These are phyloP conservation scores for Podargus strigoides DNA, from an alignment of 2,797 vertebrate species.

Conservation along the genomic window DNA sequence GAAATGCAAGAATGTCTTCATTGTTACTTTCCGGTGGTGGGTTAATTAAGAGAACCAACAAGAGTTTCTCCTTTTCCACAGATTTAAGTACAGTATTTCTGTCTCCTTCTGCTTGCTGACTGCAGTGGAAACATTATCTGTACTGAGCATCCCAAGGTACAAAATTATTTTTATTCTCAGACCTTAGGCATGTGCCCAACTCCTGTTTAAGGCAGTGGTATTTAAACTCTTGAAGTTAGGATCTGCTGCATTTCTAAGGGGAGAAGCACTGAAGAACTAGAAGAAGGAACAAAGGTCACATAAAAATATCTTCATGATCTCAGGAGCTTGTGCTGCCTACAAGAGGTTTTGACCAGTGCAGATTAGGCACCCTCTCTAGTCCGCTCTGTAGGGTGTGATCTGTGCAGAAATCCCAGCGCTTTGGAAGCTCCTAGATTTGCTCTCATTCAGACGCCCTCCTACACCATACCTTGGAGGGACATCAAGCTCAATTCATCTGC, in stretches of 20 bases:
- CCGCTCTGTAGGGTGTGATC: not conserved
- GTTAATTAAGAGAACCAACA: not conserved
- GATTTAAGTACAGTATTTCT: not conserved
- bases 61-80: not conserved
- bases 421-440: not conserved
- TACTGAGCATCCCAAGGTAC: not conserved
- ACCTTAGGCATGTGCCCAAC: not conserved
- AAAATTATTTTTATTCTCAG: not conserved
- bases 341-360: not conserved
- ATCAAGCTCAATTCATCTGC: not conserved
- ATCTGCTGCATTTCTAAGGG: not conserved
- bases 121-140: not conserved
- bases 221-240: not conserved
- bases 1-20: not conserved
- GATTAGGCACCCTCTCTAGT: not conserved
- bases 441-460: not conserved
- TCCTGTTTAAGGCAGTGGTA: not conserved
- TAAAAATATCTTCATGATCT: not conserved
- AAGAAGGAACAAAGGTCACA: not conserved
- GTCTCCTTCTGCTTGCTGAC: not conserved
- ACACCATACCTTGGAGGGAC: not conserved
- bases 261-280: not conserved
- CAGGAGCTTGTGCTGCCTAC: not conserved
- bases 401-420: not conserved
- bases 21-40: not conserved